These are phyloP conservation scores for Xestia c-nigrum DNA, from an alignment of 2,888 invertebrate genomes.

Conservation along the genomic window DNA sequence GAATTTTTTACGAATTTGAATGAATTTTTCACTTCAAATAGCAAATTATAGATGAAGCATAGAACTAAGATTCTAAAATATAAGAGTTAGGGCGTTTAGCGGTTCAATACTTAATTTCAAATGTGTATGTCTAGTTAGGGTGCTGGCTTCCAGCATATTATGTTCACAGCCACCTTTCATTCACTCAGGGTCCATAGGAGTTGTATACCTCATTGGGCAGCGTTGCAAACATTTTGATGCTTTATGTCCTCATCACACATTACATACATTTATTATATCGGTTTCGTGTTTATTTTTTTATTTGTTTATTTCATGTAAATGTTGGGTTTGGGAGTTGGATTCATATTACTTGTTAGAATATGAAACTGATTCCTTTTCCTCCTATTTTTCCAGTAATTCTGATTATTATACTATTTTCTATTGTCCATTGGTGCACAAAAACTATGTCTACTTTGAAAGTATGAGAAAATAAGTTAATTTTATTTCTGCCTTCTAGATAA, in stretches of 20 bases:
- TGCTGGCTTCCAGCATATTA: constrained; percentile 7
- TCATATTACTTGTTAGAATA: not conserved
- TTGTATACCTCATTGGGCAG: constrained; percentile 50
- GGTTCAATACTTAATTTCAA: constrained; percentile 29
- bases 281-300: constrained; percentile 27
- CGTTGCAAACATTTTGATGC: constrained; percentile 54
- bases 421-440: constrained; percentile 27
- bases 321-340: not conserved
- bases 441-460: constrained; percentile 28
- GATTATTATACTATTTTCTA: constrained; percentile 18
- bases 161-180: constrained; percentile 54
- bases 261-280: constrained; percentile 35
- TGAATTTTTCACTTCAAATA: not conserved
- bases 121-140: constrained; percentile 1
- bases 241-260: constrained; percentile 29
- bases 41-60: not conserved
- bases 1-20: not conserved
- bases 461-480: constrained; percentile 7
- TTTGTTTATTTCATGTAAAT: not conserved
- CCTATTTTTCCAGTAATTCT: constrained; percentile 22
- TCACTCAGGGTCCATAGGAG: constrained; percentile 18
- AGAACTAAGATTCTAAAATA: constrained; percentile 12
- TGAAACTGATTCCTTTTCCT: constrained; percentile 7
- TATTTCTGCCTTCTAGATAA: no score
- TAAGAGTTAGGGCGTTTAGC: not conserved